These are phyloP conservation scores for Cantharis rufa DNA, from an alignment of 2,888 invertebrate genomes.

Conservation along the genomic window DNA sequence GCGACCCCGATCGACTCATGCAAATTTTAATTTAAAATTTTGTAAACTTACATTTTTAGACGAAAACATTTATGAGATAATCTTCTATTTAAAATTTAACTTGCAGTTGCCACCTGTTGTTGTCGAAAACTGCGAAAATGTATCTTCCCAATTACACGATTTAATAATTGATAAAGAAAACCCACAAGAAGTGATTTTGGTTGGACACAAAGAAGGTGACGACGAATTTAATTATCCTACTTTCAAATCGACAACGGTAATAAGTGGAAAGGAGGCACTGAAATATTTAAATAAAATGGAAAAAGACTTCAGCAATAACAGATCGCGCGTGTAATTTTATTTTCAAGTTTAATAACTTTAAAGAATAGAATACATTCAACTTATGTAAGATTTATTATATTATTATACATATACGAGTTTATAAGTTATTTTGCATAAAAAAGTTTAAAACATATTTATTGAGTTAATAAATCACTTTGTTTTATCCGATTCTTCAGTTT, in stretches of 20 bases:
- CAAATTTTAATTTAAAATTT: too few species aligned
- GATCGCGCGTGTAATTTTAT: slow-evolving; percentile 1
- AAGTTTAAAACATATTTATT: slow-evolving; percentile 5
- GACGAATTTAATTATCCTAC: background rate
- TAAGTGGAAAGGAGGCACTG: slow-evolving; percentile 6
- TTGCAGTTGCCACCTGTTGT: background rate
- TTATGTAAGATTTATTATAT: slow-evolving; percentile 13
- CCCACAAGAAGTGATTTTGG: background rate
- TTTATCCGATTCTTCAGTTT: slow-evolving; percentile 15
- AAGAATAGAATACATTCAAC: background rate
- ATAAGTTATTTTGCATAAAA: slow-evolving; percentile 13
- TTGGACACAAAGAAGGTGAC: background rate
- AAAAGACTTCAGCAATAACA: slow-evolving; percentile 6
- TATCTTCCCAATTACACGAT: background rate
- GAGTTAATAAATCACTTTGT: background rate
- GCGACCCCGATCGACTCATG: background rate
- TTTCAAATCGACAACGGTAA: background rate
- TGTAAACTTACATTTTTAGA: background rate
- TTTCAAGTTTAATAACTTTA: background rate
- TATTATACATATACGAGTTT: slow-evolving; percentile 9
- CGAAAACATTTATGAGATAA: background rate
- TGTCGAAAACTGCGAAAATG: background rate
- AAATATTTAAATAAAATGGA: slow-evolving; percentile 13
- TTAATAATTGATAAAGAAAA: slow-evolving; percentile 7
- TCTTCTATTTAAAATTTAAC: background rate